Evolutionary conservation across 1,140 invertebrate genomes (phyloP).

Genomic region (Dufourea novaeangliae): DNA sequence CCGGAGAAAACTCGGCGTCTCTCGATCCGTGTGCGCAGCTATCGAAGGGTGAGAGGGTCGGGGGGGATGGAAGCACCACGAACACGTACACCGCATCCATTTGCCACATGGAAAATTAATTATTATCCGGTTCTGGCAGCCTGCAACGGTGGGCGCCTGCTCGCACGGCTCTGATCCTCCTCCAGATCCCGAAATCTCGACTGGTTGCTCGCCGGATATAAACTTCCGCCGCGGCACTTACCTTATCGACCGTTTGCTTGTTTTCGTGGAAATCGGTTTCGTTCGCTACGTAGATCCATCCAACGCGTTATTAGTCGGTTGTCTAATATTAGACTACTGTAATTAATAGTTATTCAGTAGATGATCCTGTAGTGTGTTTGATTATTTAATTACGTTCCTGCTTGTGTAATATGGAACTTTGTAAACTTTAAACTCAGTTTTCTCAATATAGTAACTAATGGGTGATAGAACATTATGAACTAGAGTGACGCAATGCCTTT

Average conservation of each 20-base stretch:
- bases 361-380: no score
- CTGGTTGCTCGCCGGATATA: background rate
- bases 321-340: no score
- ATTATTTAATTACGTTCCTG: no score
- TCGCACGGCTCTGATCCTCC: background rate
- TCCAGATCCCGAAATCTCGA: slow-evolving; percentile 23
- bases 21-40: slow-evolving; percentile 35
- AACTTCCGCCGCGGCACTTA: background rate
- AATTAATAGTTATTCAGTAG: no score
- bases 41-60: background rate
- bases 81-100: slow-evolving; percentile 42
- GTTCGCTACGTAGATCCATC: no score
- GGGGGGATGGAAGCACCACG: background rate
- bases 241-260: background rate
- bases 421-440: no score
- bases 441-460: no score
- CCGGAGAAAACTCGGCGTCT: slow-evolving; percentile 34
- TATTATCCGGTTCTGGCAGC: slow-evolving; percentile 16
- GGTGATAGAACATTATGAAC: no score
- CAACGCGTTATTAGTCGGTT: no score
- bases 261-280: no score
- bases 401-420: no score
- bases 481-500: no score
- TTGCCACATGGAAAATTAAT: slow-evolving; percentile 55
- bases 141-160: background rate